Evolutionary conservation across 2,797 vertebrate genomes (phyloP), one percentile per base, ranked within the genome.

Genomic region (Nannoperca australis): DNA sequence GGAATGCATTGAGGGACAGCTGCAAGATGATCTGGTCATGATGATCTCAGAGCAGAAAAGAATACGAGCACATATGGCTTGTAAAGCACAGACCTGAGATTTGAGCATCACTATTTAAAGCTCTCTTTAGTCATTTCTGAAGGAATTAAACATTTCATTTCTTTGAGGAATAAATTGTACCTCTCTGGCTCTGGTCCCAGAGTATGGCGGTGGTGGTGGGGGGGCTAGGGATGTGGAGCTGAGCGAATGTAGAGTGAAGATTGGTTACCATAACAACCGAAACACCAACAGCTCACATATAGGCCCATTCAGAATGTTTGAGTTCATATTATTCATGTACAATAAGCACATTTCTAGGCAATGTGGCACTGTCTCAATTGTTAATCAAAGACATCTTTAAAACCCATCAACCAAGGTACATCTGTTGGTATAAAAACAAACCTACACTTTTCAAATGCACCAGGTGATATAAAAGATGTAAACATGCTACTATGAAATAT

Each of bases 1-100:
- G 77, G 67, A 78, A 77, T 59, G 85, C n/a, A 66, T 59, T 44
- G 75, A 84, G 71, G 53, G 69, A 71, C 88, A 91, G 85, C 84
- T 91, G 89, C 70, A 40, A 68, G 75, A 79, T 64, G 56, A 81
- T 84, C 71, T 79, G 79, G 32, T 75, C 75, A 49, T 42, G 63
- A 85, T 85, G 83, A 88, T 79, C 74, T 86, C 79, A 84, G 53
- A 66, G 79, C 22, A 65, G 36, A 49, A 64, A 65, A 53, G 73
- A 78, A 72, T 11, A 64, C 40, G n/a, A 65, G 58, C 68, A 72
- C 85, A 81, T 77, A 81, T 84, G 84, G 76, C 73, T 70, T 82
- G n/a, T 78, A 74, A 87, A 90, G 78, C 70, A 71, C 66, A 76
- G 76, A 59, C 66, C 61, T 56, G 47, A 73, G 17, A 73, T 79